Evolutionary conservation across 1,140 invertebrate species (phyloP).

Genomic region (Telenomus remus): DNA sequence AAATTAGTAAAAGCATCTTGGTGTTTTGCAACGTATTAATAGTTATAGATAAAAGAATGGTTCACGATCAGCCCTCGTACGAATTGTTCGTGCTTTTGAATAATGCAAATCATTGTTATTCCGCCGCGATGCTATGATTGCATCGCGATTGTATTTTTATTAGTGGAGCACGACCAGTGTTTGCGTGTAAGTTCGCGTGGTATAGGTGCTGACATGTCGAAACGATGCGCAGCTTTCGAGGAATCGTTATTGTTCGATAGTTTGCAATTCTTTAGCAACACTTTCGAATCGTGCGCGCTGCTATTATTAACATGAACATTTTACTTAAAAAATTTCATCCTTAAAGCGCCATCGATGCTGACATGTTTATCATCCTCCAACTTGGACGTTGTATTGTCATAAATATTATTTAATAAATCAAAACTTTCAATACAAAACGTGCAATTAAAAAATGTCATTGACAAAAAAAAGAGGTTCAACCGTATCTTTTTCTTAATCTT

Average conservation of each 20-base stretch:
- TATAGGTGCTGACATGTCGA: slow-evolving; percentile 55
- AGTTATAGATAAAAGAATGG: slow-evolving; percentile 41
- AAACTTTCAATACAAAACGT: too few species aligned
- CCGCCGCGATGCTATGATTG: slow-evolving; percentile 55
- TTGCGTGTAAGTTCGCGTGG: slow-evolving; percentile 43
- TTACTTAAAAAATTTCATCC: too few species aligned
- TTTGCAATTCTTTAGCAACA: slow-evolving; percentile 54
- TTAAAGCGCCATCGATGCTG: too few species aligned
- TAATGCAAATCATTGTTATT: slow-evolving; percentile 61
- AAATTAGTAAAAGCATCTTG: slow-evolving; percentile 5
- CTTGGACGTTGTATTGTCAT: too few species aligned
- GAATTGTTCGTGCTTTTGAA: slow-evolving; percentile 60
- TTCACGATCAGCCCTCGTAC: slow-evolving; percentile 51
- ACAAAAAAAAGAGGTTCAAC: too few species aligned
- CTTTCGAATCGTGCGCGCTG: slow-evolving; percentile 54
- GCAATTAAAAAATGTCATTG: too few species aligned
- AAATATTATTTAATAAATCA: too few species aligned
- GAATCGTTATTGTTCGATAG: slow-evolving; percentile 56
- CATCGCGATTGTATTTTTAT: slow-evolving; percentile 62
- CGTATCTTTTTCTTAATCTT: too few species aligned
- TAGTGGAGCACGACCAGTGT: slow-evolving; percentile 54
- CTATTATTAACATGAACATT: slow-evolving; percentile 28
- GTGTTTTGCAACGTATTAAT: slow-evolving; percentile 35
- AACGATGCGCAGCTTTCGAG: slow-evolving; percentile 48
- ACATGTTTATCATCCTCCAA: too few species aligned